These are phyloP conservation scores for Nemotelus nigrinus DNA, from an alignment of 2,888 invertebrate species.

Conservation along the genomic window DNA sequence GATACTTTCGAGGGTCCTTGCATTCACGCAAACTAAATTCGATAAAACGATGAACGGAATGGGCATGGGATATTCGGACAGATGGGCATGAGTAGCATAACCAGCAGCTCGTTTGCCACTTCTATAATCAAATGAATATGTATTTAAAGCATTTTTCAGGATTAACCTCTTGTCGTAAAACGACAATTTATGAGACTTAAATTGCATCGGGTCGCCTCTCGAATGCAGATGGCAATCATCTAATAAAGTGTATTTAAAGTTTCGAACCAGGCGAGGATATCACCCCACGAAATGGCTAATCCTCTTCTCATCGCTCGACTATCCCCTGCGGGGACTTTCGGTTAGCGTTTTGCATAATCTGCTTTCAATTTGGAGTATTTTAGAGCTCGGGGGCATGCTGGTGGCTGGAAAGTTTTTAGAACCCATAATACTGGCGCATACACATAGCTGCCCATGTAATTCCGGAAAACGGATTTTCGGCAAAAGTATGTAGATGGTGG, in stretches of 20 bases:
- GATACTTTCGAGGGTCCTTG: conserved; percentile 16
- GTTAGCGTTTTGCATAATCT: conserved; percentile 23
- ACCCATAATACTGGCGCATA: neutral
- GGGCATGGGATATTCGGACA: conserved; percentile 10
- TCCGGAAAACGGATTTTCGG: neutral
- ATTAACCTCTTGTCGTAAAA: conserved; percentile 36
- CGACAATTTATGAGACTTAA: conserved; percentile 35
- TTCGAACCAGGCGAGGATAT: neutral
- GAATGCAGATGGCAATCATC: conserved; percentile 31
- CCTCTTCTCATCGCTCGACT: neutral
- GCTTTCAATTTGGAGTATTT: conserved; percentile 24
- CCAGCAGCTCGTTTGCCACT: neutral
- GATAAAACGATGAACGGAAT: conserved; percentile 3
- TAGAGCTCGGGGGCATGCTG: conserved; percentile 1
- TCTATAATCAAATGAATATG: conserved; percentile 35
- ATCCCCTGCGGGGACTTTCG: neutral
- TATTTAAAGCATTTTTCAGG: conserved; percentile 37
- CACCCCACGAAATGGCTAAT: neutral
- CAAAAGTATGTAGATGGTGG: neutral
- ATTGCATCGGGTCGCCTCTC: conserved; percentile 22
- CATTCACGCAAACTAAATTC: conserved; percentile 1
- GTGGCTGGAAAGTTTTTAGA: neutral
- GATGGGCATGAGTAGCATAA: conserved; percentile 22
- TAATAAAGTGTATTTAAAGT: conserved; percentile 38
- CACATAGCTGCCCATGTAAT: conserved; percentile 5